Percentiles rank a stretch among this genome's conserved stretches.
Conservation (phyloP, 2,797 vertebrate genomes). For the Crocodylus rhombifer region DNA sequence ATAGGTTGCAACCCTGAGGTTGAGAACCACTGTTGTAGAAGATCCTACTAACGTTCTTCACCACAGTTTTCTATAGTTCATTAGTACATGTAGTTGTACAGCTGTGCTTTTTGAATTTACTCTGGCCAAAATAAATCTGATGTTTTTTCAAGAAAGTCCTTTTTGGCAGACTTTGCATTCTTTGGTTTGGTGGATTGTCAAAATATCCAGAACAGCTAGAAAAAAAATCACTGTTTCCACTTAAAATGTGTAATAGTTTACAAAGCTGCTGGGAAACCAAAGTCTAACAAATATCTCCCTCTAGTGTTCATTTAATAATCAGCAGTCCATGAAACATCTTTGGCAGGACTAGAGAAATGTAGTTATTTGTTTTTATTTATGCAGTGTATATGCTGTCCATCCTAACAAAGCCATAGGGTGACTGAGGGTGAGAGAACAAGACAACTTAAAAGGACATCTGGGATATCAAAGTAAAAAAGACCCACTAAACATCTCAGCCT, state of each 20-base stretch:
- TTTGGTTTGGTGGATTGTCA: slow-evolving; percentile 41
- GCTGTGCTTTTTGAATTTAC: slow-evolving; percentile 47
- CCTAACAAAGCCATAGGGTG: too few species aligned
- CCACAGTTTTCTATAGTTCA: not conserved
- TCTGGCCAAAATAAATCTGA: slow-evolving; percentile 38
- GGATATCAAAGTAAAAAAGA: too few species aligned
- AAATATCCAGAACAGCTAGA: not conserved
- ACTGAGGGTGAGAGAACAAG: too few species aligned
- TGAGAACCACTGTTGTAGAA: not conserved
- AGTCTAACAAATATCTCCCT: slow-evolving; percentile 64
- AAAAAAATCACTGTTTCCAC: not conserved
- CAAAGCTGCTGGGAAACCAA: not conserved
- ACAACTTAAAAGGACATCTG: too few species aligned
- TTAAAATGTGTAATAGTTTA: not conserved
- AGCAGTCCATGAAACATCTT: rapidly evolving
- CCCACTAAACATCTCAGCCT: too few species aligned
- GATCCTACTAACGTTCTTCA: slow-evolving; percentile 14
- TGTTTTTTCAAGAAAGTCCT: not conserved
- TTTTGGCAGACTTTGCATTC: slow-evolving; percentile 4
- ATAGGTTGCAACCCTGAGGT: too few species aligned
- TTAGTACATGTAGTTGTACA: slow-evolving; percentile 44
- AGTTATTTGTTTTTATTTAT: too few species aligned
- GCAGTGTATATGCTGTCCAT: too few species aligned
- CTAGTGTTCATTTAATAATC: slow-evolving; percentile 32
- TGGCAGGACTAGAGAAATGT: rapidly evolving